These are phyloP conservation scores for Agrotis segetum DNA, from an alignment of 2,888 invertebrate species.

Conservation along the genomic window DNA sequence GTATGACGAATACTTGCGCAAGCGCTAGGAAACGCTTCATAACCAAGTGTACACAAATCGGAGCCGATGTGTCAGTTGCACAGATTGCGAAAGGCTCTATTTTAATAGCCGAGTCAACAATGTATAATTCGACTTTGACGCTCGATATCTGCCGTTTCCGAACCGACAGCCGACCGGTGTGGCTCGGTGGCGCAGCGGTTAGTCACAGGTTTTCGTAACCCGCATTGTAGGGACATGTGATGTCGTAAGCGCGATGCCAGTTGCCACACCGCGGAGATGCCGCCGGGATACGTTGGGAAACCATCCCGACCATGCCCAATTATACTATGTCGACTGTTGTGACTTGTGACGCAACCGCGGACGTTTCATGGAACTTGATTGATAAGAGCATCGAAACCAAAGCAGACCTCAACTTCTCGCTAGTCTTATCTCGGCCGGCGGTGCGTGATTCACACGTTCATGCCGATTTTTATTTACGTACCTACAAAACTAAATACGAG, in stretches of 20 bases:
- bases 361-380: constrained; percentile 80
- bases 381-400: constrained; percentile 72
- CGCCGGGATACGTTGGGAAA: constrained; percentile 90
- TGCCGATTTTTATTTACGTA: constrained; percentile 36
- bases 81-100: constrained; percentile 80
- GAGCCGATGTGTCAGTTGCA: constrained; percentile 77
- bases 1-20: constrained; percentile 85
- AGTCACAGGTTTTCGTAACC: constrained; percentile 90
- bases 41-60: constrained; percentile 78
- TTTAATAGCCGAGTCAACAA: constrained; percentile 78
- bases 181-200: constrained; percentile 74
- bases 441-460: constrained; percentile 39
- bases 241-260: constrained; percentile 85
- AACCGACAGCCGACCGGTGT: constrained; percentile 75
- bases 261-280: constrained; percentile 87
- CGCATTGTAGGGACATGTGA: constrained; percentile 88
- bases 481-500: constrained; percentile 29
- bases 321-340: constrained; percentile 81
- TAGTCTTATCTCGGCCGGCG: constrained; percentile 50
- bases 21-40: constrained; percentile 80
- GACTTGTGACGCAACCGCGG: constrained; percentile 78
- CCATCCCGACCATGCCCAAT: constrained; percentile 89
- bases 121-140: constrained; percentile 74
- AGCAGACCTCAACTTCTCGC: constrained; percentile 49
- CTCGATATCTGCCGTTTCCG: constrained; percentile 74